phyloP scores from a whole-genome alignment of 2,888 invertebrate genomes.

The Microchrysa polita region DNA sequence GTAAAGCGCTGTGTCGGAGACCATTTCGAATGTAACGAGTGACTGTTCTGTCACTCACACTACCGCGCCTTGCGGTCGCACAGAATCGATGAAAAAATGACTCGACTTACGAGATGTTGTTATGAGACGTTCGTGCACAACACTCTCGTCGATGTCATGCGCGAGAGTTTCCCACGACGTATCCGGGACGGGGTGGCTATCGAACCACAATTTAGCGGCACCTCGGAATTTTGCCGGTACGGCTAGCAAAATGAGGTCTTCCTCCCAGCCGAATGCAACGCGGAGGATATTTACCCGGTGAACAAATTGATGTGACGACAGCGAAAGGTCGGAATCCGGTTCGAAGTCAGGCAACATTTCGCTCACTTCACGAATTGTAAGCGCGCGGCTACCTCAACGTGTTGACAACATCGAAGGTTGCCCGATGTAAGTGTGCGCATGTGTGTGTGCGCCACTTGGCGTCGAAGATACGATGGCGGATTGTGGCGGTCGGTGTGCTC shows the following conservation, averaged over 20 bases:
- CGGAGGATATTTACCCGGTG: neutral
- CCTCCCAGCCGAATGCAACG: neutral
- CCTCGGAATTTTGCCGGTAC: neutral
- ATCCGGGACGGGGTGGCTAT: neutral
- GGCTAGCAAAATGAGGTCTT: neutral
- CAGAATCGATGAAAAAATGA: too few species aligned
- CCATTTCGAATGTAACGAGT: too few species aligned
- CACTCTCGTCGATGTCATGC: too few species aligned
- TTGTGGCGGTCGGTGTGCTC: constrained; percentile 7
- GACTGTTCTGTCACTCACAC: too few species aligned
- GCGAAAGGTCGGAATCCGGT: neutral
- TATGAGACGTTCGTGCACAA: too few species aligned
- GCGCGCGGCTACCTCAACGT: too few species aligned
- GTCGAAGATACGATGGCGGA: neutral
- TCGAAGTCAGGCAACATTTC: neutral
- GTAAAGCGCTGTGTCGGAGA: too few species aligned
- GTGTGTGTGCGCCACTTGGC: too few species aligned
- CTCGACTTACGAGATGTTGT: too few species aligned
- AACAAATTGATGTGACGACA: neutral
- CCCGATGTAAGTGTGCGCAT: too few species aligned
- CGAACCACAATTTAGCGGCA: neutral
- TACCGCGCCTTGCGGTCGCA: too few species aligned
- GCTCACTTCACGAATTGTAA: neutral
- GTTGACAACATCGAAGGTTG: too few species aligned
- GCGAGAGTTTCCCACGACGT: neutral